A percentile compares a stretch with the other conserved stretches of the same genome.
Conservation (phyloP, 2,888 invertebrate genomes). For the Protonemura montana region DNA sequence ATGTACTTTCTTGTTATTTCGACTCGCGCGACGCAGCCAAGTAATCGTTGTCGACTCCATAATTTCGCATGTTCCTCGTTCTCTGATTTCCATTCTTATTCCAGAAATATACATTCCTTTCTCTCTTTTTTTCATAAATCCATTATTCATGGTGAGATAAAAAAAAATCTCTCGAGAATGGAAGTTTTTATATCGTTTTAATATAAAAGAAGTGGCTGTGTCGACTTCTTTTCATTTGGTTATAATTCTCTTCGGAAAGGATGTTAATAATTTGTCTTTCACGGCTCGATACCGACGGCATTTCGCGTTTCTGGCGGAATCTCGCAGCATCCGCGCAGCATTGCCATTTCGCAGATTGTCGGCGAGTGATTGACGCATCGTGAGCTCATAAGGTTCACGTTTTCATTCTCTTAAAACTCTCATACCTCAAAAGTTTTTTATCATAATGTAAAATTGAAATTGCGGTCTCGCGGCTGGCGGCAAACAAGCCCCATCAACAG, state of each 20-base stretch:
- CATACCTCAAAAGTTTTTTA: constrained; percentile 40
- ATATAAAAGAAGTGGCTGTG: constrained; percentile 44
- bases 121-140: constrained; percentile 37
- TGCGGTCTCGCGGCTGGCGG: constrained; percentile 18
- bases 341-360: neutral
- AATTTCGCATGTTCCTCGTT: constrained; percentile 2
- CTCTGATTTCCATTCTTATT: constrained; percentile 24
- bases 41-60: constrained; percentile 31
- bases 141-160: constrained; percentile 45
- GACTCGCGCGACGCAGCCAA: constrained; percentile 21
- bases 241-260: constrained; percentile 43
- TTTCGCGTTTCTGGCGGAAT: neutral
- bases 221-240: constrained; percentile 36
- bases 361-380: constrained; percentile 43
- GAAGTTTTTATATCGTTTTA: constrained; percentile 46
- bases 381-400: constrained; percentile 26
- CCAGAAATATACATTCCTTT: constrained; percentile 23
- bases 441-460: constrained; percentile 46
- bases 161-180: constrained; percentile 43
- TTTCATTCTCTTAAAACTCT: constrained; percentile 39
- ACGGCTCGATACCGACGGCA: constrained; percentile 41
- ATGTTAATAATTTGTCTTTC: constrained; percentile 48
- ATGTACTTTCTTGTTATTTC: constrained; percentile 25
- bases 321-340: neutral
- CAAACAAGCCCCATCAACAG: constrained; percentile 25